phyloP scores from a whole-genome alignment of 2,113 vertebrate species.

The Sus scrofa region DNA sequence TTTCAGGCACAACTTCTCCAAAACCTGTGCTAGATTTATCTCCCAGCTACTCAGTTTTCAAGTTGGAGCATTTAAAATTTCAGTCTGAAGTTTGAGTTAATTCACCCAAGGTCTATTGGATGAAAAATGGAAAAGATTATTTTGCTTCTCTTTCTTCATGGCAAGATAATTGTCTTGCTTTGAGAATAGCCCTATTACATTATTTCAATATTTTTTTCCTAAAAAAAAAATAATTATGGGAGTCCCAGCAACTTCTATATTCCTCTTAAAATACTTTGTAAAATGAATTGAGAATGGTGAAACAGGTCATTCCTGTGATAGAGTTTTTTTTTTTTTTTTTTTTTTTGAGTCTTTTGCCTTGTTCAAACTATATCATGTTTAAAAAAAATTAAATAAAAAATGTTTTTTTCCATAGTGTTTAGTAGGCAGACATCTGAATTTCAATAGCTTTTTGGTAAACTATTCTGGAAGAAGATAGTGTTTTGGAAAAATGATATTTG shows the following conservation, averaged over 20 bases:
- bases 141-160: neutral
- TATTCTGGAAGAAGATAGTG: conserved; percentile 74
- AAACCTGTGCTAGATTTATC: neutral
- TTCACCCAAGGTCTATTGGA: neutral
- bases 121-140: neutral
- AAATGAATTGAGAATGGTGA: neutral
- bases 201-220: neutral
- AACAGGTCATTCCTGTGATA: neutral
- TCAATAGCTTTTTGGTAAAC: conserved; percentile 66
- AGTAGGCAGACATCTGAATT: neutral
- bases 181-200: neutral
- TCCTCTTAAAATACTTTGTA: neutral
- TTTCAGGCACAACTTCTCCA: neutral
- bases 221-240: neutral
- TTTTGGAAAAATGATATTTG: conserved; percentile 78
- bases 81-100: neutral
- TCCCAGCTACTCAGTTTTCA: neutral
- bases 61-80: neutral
- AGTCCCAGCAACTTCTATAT: neutral
- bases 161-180: neutral
- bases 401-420: neutral
- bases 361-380: conserved; percentile 5
- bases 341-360: neutral
- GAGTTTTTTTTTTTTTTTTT: neutral
- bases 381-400: neutral